Base-by-base conservation (phyloP, 2,888 invertebrate genomes). In the Maniola hyperantus region DNA sequence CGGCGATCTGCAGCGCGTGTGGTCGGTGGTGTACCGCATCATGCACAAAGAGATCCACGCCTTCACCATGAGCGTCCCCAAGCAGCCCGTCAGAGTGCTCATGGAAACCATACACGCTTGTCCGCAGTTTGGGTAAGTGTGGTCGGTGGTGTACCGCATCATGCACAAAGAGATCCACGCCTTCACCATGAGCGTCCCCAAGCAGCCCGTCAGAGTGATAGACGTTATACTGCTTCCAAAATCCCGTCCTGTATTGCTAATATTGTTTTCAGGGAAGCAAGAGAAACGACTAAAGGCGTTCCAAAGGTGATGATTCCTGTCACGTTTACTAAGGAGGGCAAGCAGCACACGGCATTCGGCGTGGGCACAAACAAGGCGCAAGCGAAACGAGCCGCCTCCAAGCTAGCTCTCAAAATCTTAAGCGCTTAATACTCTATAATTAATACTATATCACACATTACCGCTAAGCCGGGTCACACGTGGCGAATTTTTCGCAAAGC, bases 1-100 rank as follows among this genome's bases (percentile, higher is more conserved):
- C 34, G 96, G 96, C 78, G 91, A 95, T 79, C 82, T 98, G n/a
- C 78, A 93, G 8, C 83, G 80, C 0, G 96, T 96, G n/a, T 99
- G 97, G 99, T 85, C 91, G 39, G 95, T 99, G 0, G 94, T 97
- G 72, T 97, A 97, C 83, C 91, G 93, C 59, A 92, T 99, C 51
- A 97, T 99, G 96, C 93, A 95, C 81, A 93, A 94, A n/a, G 97
- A 98, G 87, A 96, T 99, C 15, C 95, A 95, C 63, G 85, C 94
- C 68, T 99, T 99, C 87, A 95, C 96, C 39, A 88, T 85, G 55
- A 94, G 96, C 72, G 96, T 98, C 26, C 99, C 99, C 1, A 96
- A 96, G 76, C 97, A 98, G 78, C 96, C 98, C 0, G 95, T 99
- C n/a, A 93, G 98, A 58, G 94, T 96, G 73, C 85, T 99, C 1